phyloP scores from a whole-genome alignment of 1,140 invertebrate genomes.

The Pentalonia nigronervosa region DNA sequence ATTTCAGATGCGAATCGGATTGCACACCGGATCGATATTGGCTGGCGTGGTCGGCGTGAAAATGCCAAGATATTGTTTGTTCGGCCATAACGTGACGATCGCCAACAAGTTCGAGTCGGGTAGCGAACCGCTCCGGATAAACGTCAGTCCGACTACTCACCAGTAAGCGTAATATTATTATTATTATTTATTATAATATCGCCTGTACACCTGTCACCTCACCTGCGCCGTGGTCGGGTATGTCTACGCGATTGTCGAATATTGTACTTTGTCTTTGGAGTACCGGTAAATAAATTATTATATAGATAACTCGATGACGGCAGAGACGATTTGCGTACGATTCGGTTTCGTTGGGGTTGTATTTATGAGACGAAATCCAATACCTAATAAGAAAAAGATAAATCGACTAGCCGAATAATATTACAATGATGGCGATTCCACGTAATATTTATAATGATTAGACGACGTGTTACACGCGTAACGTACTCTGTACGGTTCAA shows the following conservation, averaged over 20 bases:
- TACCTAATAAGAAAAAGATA: not conserved
- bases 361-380: too few relatives aligned
- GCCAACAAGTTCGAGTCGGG: constrained; percentile 95
- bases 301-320: not conserved
- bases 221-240: too few relatives aligned
- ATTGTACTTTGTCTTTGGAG: not conserved
- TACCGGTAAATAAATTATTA: not conserved
- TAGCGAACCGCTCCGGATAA: constrained; percentile 87
- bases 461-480: too few relatives aligned
- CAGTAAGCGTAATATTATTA: constrained; percentile 72
- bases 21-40: constrained; percentile 88
- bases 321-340: not conserved
- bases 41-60: constrained; percentile 91
- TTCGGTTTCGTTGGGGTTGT: not conserved
- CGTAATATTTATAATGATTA: not conserved
- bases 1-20: constrained; percentile 89
- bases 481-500: not conserved
- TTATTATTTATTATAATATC: too few relatives aligned
- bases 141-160: constrained; percentile 91
- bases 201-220: too few relatives aligned
- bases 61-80: constrained; percentile 90
- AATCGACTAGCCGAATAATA: not conserved
- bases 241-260: not conserved
- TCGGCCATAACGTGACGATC: constrained; percentile 90
- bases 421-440: not conserved